Conservation (phyloP, 2,797 vertebrate species). For the Alexandromys oeconomus region DNA sequence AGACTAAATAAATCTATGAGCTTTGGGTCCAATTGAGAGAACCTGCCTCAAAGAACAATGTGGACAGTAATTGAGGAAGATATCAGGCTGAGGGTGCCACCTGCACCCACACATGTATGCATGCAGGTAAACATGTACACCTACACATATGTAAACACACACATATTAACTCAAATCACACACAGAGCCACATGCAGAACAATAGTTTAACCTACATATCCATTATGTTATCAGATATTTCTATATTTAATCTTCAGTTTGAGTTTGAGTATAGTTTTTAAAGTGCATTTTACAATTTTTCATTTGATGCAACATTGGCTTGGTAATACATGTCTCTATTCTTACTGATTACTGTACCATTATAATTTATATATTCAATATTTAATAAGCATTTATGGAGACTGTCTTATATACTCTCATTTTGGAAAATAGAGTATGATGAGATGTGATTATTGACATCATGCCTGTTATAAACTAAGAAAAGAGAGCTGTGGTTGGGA, state of each 20-base stretch:
- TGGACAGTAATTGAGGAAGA: not conserved
- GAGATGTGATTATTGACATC: not conserved
- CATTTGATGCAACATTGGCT: not conserved
- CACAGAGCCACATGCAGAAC: not conserved
- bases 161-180: not conserved
- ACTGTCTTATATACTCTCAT: not conserved
- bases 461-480: not conserved
- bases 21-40: not conserved
- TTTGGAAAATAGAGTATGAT: not conserved
- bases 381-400: not conserved
- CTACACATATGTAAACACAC: not conserved
- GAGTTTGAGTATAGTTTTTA: not conserved
- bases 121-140: not conserved
- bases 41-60: not conserved
- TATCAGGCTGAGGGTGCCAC: not conserved
- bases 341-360: not conserved
- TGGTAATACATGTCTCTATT: not conserved
- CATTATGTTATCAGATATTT: not conserved
- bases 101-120: not conserved
- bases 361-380: not conserved
- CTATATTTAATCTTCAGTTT: not conserved
- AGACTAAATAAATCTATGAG: not conserved
- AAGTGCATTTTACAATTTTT: not conserved
- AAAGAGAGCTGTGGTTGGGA: not conserved
- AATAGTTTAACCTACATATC: not conserved